Evolutionary conservation across 2,797 vertebrate genomes (phyloP), one percentile per base, ranked within the genome.

Genomic region (Urocyon cinereoargenteus): DNA sequence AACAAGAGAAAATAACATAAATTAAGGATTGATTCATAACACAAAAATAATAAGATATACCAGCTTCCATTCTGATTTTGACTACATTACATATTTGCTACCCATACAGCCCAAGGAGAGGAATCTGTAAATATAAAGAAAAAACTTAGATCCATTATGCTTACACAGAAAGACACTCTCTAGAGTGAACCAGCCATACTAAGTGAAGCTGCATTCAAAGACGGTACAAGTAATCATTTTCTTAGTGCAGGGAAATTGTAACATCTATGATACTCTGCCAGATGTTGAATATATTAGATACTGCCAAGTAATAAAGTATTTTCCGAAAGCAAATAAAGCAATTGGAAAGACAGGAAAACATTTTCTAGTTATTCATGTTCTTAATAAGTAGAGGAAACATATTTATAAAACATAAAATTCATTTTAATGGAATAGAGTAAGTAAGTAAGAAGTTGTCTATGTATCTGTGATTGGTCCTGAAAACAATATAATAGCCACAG

Each of bases 241-340:
- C n/a, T 59, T 89, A 53, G 6, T 93, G 16, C 8, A 86, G 24
- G 86, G 18, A 94, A 79, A 90, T 57, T 89, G 3, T 70, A 90
- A 49, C 59, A 81, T 70, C 51, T 57, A 49, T 61, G 40, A 73
- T 88, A 45, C 14, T 72, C 15, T 86, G 16, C 61, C 61, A 97
- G 55, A 75, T 95, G 11, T 83, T 85, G 68, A 94, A 77, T 72
- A 59, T 77, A 66, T 86, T 92, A 79, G 22, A 91, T 28, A n/a
- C 2, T 96, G 18, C 55, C 51, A 79, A 16, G 55, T 36, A 86
- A 51, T 61, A 88, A 85, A 62, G 78, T 94, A 72, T 18, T 72
- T 92, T 90, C 0, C 15, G 77, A 85, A 94, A 36, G 21, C 95
- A 95, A 94, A 94, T 92, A 96, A 87, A 90, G 85, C 26, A 36